phyloP scores from a whole-genome alignment of 2,113 vertebrate species.

The Epinephelus cyanopodus region DNA sequence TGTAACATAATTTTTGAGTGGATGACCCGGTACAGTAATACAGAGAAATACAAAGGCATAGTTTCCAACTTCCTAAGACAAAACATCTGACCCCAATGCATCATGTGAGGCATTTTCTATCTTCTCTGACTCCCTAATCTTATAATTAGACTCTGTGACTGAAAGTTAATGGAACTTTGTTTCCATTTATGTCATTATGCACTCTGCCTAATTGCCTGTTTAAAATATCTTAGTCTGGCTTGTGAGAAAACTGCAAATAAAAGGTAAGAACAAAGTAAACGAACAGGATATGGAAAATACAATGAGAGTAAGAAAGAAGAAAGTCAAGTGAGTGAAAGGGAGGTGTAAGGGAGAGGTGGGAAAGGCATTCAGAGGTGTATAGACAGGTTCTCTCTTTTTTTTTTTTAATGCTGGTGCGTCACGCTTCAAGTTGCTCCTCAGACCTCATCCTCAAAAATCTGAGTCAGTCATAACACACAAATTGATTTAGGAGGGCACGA shows the following conservation, averaged over 20 bases:
- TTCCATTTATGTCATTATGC: not conserved
- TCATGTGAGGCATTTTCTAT: not conserved
- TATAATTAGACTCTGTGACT: not conserved
- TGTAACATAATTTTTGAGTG: not conserved
- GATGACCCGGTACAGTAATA: not conserved
- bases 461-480: not conserved
- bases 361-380: slow-evolving; percentile 55
- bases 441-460: slow-evolving; percentile 33
- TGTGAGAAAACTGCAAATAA: not conserved
- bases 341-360: slow-evolving; percentile 17
- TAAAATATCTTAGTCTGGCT: slow-evolving; percentile 3
- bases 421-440: slow-evolving; percentile 40
- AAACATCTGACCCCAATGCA: not conserved
- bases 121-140: not conserved
- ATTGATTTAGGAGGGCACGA: not conserved
- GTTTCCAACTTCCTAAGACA: not conserved
- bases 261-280: slow-evolving; percentile 18
- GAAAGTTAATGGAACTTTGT: not conserved
- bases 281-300: slow-evolving; percentile 11
- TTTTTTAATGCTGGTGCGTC: slow-evolving; percentile 48
- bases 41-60: not conserved
- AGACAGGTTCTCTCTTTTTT: slow-evolving; percentile 67
- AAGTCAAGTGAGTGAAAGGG: slow-evolving; percentile 8
- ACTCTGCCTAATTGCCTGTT: not conserved
- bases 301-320: slow-evolving; percentile 14